A percentile compares a stretch with the other conserved stretches of the same genome.
Evolutionary conservation across 2,888 invertebrate species (phyloP).

Genomic region (Gymnocheta viridis): DNA sequence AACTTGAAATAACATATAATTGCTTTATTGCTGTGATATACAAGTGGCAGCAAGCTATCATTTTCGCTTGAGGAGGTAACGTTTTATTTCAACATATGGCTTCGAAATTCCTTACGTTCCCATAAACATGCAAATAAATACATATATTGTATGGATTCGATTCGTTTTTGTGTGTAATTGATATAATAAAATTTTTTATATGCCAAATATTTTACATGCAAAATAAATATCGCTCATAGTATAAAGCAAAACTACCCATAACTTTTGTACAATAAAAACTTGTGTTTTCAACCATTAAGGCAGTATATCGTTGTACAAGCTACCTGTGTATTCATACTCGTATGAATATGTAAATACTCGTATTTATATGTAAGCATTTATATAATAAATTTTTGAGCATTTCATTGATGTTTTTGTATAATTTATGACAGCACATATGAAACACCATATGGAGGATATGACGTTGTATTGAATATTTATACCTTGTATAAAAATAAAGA

Average conservation of each 20-base stretch:
- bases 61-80: constrained; percentile 30
- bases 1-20: too few relatives aligned
- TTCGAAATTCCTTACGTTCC: not conserved
- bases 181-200: not conserved
- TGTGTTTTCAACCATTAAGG: constrained; percentile 50
- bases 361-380: not conserved
- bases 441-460: constrained; percentile 44
- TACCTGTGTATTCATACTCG: too few relatives aligned
- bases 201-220: not conserved
- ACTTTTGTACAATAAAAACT: constrained; percentile 22
- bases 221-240: not conserved
- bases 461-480: constrained; percentile 39
- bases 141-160: not conserved
- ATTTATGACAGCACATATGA: constrained; percentile 44
- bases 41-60: constrained; percentile 22
- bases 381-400: not conserved
- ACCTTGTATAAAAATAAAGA: not conserved
- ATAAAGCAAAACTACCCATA: not conserved
- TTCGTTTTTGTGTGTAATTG: not conserved
- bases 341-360: too few relatives aligned
- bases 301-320: constrained; percentile 35
- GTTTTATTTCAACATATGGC: constrained; percentile 2
- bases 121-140: not conserved
- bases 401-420: constrained; percentile 44
- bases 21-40: constrained; percentile 16